Base-by-base conservation (phyloP, 1,140 invertebrate genomes). In the Neodiprion fabricii region DNA sequence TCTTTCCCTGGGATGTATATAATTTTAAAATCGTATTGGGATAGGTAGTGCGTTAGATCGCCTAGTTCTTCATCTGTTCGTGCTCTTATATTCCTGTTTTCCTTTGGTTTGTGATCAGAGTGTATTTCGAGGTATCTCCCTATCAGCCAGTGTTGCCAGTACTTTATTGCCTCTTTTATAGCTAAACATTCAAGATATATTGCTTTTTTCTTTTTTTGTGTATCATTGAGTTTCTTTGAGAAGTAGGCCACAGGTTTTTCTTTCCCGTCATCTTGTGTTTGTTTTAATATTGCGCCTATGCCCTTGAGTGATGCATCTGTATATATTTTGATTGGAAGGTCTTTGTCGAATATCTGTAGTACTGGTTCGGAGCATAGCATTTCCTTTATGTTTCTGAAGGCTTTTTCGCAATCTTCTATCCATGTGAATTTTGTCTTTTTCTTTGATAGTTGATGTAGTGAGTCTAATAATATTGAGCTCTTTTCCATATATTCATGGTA, bases 401-500 rank as follows among this genome's bases (percentile, higher is more conserved):
- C 9, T 53, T 70, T 49, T 74, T 74, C 67, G 50, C 49, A 74
- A 17, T 74, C 67, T 66, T 72, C 48, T 2, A 75, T 53, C 77
- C 75, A 79, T 65, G 70, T 70, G 69, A 79, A 77, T 72, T 77
- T 70, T 74, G 47, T 48, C 48, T 75, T 67, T 73, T 81, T 82
- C 75, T 74, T 74, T 68, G 80, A 72, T 73, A 82, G 72, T 61
- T 75, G 74, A 65, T 80, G 76, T 67, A 82, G 71, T 66, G 78
- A 77, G 49, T 79, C 76, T 72, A 80, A 65, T 53, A 70, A 70
- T 50, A 79, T 75, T 72, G 76, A 53, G 28, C 70, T 75, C 40
- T 78, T 77, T 69, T 70, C 67, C 68, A 82, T 78, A 50, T 79
- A 76, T 73, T 78, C 70, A 53, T 79, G 70, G 53, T 77, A 81